Evolutionary conservation across 2,113 vertebrate species (phyloP).

Genomic region (Ahaetulla prasina): DNA sequence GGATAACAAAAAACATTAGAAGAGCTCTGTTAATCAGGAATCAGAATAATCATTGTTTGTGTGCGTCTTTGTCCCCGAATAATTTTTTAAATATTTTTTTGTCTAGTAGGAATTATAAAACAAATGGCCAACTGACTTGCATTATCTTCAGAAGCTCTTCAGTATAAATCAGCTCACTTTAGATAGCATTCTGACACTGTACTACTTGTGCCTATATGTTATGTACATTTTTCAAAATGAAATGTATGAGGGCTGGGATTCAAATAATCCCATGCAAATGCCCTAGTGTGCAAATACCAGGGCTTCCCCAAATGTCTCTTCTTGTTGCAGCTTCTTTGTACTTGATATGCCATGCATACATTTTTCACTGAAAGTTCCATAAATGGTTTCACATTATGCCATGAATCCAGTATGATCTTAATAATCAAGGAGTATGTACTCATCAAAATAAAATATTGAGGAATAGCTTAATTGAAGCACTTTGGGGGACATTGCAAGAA

Average conservation of each 20-base stretch:
- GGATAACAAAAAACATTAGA: conserved; percentile 35
- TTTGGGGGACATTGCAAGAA: conserved; percentile 17
- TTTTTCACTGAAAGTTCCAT: neutral
- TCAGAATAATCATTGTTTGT: neutral
- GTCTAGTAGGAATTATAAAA: neutral
- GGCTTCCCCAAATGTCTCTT: neutral
- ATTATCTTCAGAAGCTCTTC: conserved; percentile 4
- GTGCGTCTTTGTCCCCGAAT: neutral
- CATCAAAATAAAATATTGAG: neutral
- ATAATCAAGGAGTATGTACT: neutral
- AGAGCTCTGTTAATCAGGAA: conserved; percentile 20
- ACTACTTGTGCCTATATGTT: neutral
- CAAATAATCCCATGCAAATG: neutral
- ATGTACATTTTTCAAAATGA: neutral
- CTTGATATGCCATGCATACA: neutral
- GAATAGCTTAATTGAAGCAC: neutral
- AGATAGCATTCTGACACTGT: neutral
- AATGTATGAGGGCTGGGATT: neutral
- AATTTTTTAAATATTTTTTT: neutral
- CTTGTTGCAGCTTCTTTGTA: neutral
- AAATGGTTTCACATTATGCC: neutral
- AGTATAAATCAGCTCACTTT: neutral
- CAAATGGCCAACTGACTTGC: neutral
- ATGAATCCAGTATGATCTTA: neutral
- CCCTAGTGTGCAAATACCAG: neutral